A percentile compares a stretch with the other conserved stretches of the same genome.
Conservation (phyloP, 2,797 vertebrate species). For the Zenarchopterus dispar region DNA sequence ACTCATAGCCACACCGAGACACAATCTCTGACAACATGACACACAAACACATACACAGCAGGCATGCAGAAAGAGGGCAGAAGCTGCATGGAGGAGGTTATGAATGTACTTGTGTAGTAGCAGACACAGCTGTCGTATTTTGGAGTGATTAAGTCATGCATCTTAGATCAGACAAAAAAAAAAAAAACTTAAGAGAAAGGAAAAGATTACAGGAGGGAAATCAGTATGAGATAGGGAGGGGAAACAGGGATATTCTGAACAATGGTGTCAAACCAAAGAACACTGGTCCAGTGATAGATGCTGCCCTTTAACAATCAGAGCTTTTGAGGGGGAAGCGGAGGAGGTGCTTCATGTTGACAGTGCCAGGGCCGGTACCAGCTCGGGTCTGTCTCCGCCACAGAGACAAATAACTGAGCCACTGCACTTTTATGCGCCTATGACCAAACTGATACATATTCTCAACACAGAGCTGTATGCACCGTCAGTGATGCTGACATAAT, state of each 20-base stretch:
- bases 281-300: constrained; percentile 83
- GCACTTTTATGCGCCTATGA: constrained; percentile 31
- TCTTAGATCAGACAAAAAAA: neutral
- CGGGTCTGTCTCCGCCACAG: constrained; percentile 81
- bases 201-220: constrained; percentile 34
- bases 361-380: constrained; percentile 86
- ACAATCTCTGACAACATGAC: constrained; percentile 41
- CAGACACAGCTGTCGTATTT: neutral
- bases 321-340: constrained; percentile 83
- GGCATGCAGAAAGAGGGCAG: neutral
- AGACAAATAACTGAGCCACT: constrained; percentile 72
- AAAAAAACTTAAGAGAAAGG: constrained; percentile 2
- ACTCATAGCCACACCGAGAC: constrained; percentile 48
- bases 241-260: constrained; percentile 79
- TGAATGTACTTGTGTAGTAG: neutral
- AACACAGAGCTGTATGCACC: constrained; percentile 22
- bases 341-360: constrained; percentile 74
- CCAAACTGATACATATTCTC: constrained; percentile 32
- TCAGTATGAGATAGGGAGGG: constrained; percentile 37
- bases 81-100: neutral
- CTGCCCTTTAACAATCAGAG: constrained; percentile 87
- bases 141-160: neutral
- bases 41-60: constrained; percentile 33
- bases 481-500: constrained; percentile 26
- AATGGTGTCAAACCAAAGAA: constrained; percentile 91